A percentile compares a stretch with the other conserved stretches of the same genome.
Conservation (phyloP, 1,140 invertebrate species). For the Bombus haemorrhoidalis region DNA sequence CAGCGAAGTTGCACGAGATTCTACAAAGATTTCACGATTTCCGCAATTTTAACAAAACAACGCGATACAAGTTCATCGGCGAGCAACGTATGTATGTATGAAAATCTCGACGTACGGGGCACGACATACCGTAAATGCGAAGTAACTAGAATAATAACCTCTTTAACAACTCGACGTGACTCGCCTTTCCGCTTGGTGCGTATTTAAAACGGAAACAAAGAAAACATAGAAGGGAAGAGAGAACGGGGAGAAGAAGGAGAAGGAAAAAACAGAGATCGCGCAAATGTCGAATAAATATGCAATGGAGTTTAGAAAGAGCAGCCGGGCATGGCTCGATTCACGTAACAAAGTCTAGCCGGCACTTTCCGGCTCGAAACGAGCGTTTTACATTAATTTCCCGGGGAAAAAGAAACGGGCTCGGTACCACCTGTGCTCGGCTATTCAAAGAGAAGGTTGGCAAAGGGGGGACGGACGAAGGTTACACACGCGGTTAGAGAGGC, state of each 20-base stretch:
- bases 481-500: conserved; percentile 76
- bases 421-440: conserved; percentile 44
- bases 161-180: not conserved
- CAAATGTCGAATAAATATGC: conserved; percentile 67
- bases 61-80: not conserved
- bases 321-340: conserved; percentile 3
- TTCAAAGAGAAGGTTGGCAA: conserved; percentile 25
- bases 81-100: rapidly evolving
- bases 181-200: not conserved
- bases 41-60: not conserved
- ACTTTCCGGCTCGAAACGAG: conserved; percentile 34
- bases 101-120: not conserved
- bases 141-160: conserved; percentile 1
- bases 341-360: conserved; percentile 21
- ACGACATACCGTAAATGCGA: not conserved
- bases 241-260: too few species aligned
- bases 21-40: too few species aligned
- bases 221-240: too few species aligned
- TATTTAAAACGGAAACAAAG: conserved; percentile 17
- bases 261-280: conserved; percentile 41
- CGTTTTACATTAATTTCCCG: conserved; percentile 64
- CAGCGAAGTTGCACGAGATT: too few species aligned
- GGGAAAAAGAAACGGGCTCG: conserved; percentile 33
- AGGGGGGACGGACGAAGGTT: conserved; percentile 67
- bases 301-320: conserved; percentile 43